Percentiles rank a stretch among this genome's conserved stretches.
phyloP scores from a whole-genome alignment of 2,888 invertebrate species.

The Diaperis boleti region DNA sequence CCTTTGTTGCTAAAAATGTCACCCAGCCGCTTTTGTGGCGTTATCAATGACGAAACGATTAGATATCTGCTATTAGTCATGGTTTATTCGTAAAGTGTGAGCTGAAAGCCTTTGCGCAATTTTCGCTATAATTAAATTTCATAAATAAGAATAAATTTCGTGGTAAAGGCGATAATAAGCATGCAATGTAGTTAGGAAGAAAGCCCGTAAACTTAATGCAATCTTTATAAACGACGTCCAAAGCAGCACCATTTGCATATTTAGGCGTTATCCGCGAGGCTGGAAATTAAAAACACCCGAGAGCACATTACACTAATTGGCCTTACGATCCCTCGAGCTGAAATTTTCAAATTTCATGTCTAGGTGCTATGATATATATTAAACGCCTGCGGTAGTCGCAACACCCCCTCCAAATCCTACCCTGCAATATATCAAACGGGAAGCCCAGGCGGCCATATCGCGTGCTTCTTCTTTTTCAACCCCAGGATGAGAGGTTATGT shows the following conservation, averaged over 20 bases:
- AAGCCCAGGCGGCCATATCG: constrained; percentile 41
- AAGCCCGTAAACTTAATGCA: constrained; percentile 53
- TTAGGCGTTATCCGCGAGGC: constrained; percentile 51
- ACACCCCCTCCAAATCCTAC: constrained; percentile 50
- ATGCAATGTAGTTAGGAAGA: constrained; percentile 60
- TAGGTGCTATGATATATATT: constrained; percentile 52
- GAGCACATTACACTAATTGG: constrained; percentile 55
- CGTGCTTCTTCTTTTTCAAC: constrained; percentile 39
- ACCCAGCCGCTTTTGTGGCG: neutral
- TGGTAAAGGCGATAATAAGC: constrained; percentile 61
- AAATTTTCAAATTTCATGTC: constrained; percentile 56
- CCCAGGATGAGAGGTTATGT: constrained; percentile 38
- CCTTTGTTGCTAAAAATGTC: constrained; percentile 1
- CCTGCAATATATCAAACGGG: constrained; percentile 49
- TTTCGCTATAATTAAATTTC: constrained; percentile 58
- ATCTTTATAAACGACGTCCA: constrained; percentile 51
- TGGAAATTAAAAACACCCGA: constrained; percentile 55
- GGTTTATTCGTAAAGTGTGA: constrained; percentile 3
- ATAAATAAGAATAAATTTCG: constrained; percentile 62
- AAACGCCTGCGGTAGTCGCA: constrained; percentile 48
- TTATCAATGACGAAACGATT: constrained; percentile 16
- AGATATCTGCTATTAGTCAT: constrained; percentile 23
- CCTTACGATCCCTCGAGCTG: constrained; percentile 49
- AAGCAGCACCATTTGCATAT: constrained; percentile 53
- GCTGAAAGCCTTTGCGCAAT: constrained; percentile 34